A percentile compares a stretch with the other conserved stretches of the same genome.
Evolutionary conservation across 2,113 vertebrate genomes (phyloP).

Genomic region (Danionella cerebrum): DNA sequence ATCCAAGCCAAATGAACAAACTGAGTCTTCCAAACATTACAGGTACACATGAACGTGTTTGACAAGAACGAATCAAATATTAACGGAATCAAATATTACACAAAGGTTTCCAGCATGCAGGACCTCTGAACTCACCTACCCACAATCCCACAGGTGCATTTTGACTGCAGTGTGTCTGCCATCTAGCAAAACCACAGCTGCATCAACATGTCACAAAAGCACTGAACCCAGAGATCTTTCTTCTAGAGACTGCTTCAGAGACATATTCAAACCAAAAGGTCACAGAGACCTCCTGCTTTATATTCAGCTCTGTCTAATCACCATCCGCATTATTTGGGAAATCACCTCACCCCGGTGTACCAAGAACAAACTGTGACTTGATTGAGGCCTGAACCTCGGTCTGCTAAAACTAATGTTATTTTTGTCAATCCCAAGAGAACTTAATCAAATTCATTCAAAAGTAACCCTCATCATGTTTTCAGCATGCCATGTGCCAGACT

Average conservation of each 20-base stretch:
- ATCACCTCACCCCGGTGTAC: slow-evolving; percentile 22
- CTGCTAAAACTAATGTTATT: slow-evolving; percentile 13
- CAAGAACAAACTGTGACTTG: slow-evolving; percentile 17
- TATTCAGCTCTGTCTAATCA: background rate
- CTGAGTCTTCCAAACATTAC: too few relatives aligned
- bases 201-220: slow-evolving; percentile 50
- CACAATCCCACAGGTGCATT: slow-evolving; percentile 55
- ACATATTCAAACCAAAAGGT: slow-evolving; percentile 10
- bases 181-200: slow-evolving; percentile 54
- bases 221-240: background rate
- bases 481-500: background rate
- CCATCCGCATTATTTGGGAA: background rate
- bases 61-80: slow-evolving; percentile 9
- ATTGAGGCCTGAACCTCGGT: slow-evolving; percentile 11
- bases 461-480: slow-evolving; percentile 23
- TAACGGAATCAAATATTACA: background rate
- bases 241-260: background rate
- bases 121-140: background rate
- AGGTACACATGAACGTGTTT: background rate
- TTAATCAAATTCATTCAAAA: slow-evolving; percentile 21
- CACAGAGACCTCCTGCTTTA: slow-evolving; percentile 5
- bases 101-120: background rate
- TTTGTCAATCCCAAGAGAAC: slow-evolving; percentile 6
- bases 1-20: too few relatives aligned
- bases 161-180: slow-evolving; percentile 47